Evolutionary conservation across 2,888 invertebrate species (phyloP).

Genomic region (Byasa hedistus): DNA sequence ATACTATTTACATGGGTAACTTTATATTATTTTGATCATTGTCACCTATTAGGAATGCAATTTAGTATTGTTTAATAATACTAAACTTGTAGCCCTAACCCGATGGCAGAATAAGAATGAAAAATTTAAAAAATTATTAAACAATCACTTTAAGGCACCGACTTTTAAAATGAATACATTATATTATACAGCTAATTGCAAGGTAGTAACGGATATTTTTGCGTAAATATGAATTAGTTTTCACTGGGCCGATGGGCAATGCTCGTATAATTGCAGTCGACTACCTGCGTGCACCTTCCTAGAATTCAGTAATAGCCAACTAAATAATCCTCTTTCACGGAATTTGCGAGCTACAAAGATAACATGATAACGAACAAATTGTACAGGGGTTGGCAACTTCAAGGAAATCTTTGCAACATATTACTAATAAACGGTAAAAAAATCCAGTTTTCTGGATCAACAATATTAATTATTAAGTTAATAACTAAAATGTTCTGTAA

Average conservation of each 20-base stretch:
- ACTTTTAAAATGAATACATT: not conserved
- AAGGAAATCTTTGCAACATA: not conserved
- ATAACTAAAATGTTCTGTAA: too few species aligned
- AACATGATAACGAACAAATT: constrained; percentile 55
- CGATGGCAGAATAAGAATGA: too few species aligned
- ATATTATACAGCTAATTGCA: constrained; percentile 3
- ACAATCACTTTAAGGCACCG: not conserved
- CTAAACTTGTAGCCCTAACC: not conserved
- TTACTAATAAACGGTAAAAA: too few species aligned
- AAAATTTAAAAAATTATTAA: constrained; percentile 1
- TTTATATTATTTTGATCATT: too few species aligned
- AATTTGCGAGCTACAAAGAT: constrained; percentile 72
- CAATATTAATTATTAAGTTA: too few species aligned
- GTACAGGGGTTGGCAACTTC: constrained; percentile 54
- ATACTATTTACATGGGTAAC: too few species aligned
- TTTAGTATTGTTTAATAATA: not conserved
- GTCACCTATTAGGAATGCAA: too few species aligned
- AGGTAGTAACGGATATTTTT: constrained; percentile 36
- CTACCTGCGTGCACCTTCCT: constrained; percentile 74
- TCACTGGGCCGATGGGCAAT: constrained; percentile 25
- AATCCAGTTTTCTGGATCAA: too few species aligned
- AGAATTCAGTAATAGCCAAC: constrained; percentile 72
- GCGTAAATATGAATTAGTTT: constrained; percentile 23
- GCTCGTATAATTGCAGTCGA: constrained; percentile 44
- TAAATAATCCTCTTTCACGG: constrained; percentile 70